Conservation (phyloP, 2,113 vertebrate genomes). For the Xiphorhynchus elegans region DNA sequence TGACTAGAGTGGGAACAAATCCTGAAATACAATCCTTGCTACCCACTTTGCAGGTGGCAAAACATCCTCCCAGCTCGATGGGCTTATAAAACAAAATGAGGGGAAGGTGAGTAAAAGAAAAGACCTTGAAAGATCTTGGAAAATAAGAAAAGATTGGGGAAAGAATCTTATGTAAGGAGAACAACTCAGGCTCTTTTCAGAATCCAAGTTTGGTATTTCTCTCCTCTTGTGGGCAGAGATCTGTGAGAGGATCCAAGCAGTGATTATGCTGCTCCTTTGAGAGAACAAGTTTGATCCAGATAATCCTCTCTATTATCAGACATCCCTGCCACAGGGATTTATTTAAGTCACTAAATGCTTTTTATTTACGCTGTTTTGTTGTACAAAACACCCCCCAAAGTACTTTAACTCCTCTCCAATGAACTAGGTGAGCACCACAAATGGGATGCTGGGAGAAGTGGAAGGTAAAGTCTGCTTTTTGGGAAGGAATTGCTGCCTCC, state of each 20-base stretch:
- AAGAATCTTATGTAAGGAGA: not conserved
- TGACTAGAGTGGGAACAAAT: not conserved
- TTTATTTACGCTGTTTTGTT: not conserved
- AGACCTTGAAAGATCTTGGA: not conserved
- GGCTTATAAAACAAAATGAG: not conserved
- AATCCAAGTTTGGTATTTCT: not conserved
- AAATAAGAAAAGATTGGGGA: not conserved
- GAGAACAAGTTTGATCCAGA: not conserved
- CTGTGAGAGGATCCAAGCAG: not conserved
- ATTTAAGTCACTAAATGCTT: constrained; percentile 13
- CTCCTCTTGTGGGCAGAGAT: not conserved
- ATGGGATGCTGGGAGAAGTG: rapidly evolving
- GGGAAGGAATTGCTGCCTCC: not conserved
- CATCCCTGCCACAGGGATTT: not conserved
- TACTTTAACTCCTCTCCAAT: not conserved
- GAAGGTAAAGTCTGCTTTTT: not conserved
- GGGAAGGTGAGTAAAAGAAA: not conserved
- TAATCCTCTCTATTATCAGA: not conserved
- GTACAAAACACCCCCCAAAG: not conserved
- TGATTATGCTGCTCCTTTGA: not conserved
- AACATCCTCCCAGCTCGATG: not conserved
- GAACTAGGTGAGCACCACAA: not conserved
- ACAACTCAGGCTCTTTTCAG: not conserved
- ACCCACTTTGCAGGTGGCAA: not conserved
- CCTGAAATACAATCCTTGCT: not conserved